These are phyloP conservation scores for Ectemnius continuus DNA, from an alignment of 2,888 invertebrate genomes.

Conservation along the genomic window DNA sequence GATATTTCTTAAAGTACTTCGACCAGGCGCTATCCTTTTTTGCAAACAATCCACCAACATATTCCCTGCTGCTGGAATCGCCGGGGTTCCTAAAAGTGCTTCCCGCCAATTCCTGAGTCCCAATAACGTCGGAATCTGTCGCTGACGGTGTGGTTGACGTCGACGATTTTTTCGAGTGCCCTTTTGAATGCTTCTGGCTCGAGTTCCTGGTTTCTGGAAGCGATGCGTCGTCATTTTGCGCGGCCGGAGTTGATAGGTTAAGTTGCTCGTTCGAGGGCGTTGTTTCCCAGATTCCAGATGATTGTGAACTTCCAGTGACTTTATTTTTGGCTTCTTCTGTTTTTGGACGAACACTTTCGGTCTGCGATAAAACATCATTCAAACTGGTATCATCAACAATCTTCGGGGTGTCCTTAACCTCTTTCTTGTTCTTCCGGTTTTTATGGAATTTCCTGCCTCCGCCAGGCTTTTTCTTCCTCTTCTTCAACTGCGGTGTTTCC, in stretches of 20 bases:
- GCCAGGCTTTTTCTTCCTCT: background rate
- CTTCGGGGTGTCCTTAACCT: background rate
- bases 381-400: no score
- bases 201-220: background rate
- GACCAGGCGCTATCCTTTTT: background rate
- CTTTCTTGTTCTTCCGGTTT: background rate
- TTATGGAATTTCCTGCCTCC: background rate
- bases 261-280: no score
- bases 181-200: background rate
- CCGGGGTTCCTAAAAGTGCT: background rate
- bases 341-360: no score
- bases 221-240: slow-evolving; percentile 6
- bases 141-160: background rate
- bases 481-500: background rate
- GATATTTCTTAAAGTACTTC: background rate
- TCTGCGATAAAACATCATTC: no score
- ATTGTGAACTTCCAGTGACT: no score
- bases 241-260: background rate
- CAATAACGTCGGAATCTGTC: background rate
- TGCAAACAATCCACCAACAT: background rate
- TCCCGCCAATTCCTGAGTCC: background rate
- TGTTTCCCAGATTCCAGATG: no score
- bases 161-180: slow-evolving; percentile 4
- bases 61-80: background rate
- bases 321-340: no score